Evolutionary conservation across 2,797 vertebrate genomes (phyloP), one percentile per base, ranked within the genome.

Genomic region (Acanthornis magna): DNA sequence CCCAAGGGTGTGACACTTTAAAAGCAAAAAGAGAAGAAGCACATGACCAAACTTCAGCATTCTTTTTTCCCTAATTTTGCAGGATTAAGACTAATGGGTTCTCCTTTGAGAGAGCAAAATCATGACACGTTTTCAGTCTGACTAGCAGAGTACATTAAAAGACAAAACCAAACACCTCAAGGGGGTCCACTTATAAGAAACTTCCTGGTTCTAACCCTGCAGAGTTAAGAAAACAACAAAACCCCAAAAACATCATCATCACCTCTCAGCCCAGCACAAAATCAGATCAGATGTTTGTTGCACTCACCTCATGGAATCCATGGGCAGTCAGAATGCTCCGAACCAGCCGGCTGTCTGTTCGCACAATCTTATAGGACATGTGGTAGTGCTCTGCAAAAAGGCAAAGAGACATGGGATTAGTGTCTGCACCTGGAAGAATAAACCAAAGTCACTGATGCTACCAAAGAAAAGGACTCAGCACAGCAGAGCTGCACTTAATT

Each of bases 341-440:
- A 34, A 99, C 99, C 94, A 99, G 98, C 25, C 99, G 98, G 97
- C 99, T 99, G 96, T 99, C 99, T 16, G 99, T 99, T 83, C 98
- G 98, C 55, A 99, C 98, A 72, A 99, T 99, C 98, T 99, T 99
- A 93, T 99, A 99, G 95, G 98, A 98, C 98, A 99, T 97, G 91
- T 98, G 98, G 96, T 98, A 99, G 89, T 94, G 98, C 92, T 99
- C 98, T 99, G 90, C 54, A 20, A 88, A 83, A 65, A 93, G 61
- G 32, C 74, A 92, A 43, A 91, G 66, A 94, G 79, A 94, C 36
- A 93, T 0, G 0, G 47, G 17, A 16, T 93, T 91, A 96, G 20
- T 76, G 40, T 32, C 42, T 84, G 45, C 32, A 76, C 22, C 14
- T 48, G 68, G 78, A 53, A 85, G 13, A 75, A 83, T 8, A 72